Conservation (phyloP, 2,888 invertebrate species). For the Iphiclides podalirius region DNA sequence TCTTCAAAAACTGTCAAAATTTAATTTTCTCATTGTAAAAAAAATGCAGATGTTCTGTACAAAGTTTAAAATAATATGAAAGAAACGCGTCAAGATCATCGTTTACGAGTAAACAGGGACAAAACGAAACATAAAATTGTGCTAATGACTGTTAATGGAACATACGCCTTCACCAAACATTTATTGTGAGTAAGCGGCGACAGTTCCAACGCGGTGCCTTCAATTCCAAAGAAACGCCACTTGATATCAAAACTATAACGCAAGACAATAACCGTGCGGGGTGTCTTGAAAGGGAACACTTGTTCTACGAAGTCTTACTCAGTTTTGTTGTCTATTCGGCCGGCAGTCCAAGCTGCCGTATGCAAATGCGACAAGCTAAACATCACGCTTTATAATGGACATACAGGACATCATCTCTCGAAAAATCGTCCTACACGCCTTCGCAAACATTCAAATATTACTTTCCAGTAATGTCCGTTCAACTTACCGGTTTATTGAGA, state of each 20-base stretch:
- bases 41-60: too few relatives aligned
- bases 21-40: too few relatives aligned
- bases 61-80: too few relatives aligned
- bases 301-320: neutral
- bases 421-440: neutral
- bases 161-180: neutral
- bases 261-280: constrained; percentile 6
- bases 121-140: neutral
- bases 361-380: neutral
- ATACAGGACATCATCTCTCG: neutral
- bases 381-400: neutral
- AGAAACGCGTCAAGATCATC: too few relatives aligned
- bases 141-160: neutral
- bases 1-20: too few relatives aligned
- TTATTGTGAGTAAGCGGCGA: neutral
- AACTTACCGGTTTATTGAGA: constrained; percentile 74
- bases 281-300: constrained; percentile 2
- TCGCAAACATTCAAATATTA: constrained; percentile 35
- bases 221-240: constrained; percentile 6
- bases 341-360: neutral
- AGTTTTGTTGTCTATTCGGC: neutral
- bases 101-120: too few relatives aligned
- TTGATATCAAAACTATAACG: neutral
- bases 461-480: constrained; percentile 59
- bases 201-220: neutral